Percentiles rank a stretch among this genome's conserved stretches.
These are phyloP conservation scores for Thyatira batis DNA, from an alignment of 2,888 invertebrate species.

Conservation along the genomic window DNA sequence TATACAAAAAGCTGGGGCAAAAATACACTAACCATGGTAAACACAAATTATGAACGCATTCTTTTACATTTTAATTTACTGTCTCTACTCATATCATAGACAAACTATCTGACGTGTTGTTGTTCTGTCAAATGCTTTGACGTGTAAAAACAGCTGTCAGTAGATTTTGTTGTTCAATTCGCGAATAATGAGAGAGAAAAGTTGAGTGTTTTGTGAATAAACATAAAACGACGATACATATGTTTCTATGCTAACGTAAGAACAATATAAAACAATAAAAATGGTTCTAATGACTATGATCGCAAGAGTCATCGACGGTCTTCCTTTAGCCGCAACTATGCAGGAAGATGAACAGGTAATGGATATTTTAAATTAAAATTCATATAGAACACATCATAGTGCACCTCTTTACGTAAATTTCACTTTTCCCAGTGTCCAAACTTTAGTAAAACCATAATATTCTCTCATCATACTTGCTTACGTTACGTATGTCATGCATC, in stretches of 20 bases:
- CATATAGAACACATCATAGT: constrained; percentile 5
- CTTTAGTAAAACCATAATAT: constrained; percentile 4
- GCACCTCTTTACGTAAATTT: neutral
- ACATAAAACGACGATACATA: constrained; percentile 25
- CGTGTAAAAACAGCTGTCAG: constrained; percentile 65
- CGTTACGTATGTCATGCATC: constrained; percentile 18
- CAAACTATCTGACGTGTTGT: constrained; percentile 61
- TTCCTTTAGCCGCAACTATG: constrained; percentile 97
- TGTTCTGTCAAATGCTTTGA: constrained; percentile 63
- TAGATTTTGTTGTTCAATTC: constrained; percentile 46
- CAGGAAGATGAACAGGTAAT: constrained; percentile 98
- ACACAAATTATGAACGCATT: constrained; percentile 26
- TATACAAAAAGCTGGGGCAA: too few species aligned
- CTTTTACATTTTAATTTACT: neutral
- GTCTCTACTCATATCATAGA: constrained; percentile 34
- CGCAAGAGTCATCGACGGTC: constrained; percentile 96
- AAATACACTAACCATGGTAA: neutral
- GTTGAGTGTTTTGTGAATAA: constrained; percentile 38
- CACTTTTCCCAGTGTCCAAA: neutral
- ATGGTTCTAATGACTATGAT: constrained; percentile 99
- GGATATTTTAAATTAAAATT: constrained; percentile 8
- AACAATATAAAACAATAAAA: constrained; percentile 52
- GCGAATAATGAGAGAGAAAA: constrained; percentile 69
- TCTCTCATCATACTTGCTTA: constrained; percentile 18
- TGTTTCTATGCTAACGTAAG: constrained; percentile 40